phyloP scores from a whole-genome alignment of 1,140 invertebrate genomes.

The Batillaria attramentaria region DNA sequence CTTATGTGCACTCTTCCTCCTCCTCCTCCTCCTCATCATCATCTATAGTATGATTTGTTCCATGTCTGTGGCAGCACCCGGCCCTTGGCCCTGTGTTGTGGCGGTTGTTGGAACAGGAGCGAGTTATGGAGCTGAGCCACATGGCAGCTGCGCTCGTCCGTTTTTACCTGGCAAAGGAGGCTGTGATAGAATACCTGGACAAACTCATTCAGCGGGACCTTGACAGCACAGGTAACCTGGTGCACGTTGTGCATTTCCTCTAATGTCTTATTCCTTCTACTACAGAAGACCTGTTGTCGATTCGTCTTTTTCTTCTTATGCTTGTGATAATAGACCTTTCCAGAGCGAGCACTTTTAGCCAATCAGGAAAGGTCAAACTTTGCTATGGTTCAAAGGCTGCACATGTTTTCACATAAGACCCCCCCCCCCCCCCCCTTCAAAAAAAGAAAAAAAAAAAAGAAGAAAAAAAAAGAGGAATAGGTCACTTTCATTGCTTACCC shows the following conservation, averaged over 20 bases:
- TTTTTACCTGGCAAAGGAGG: constrained; percentile 52
- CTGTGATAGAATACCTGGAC: constrained; percentile 46
- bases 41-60: too few relatives aligned
- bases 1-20: too few relatives aligned
- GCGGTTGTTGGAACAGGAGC: constrained; percentile 47
- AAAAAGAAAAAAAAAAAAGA: too few relatives aligned
- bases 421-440: too few relatives aligned
- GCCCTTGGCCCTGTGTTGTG: constrained; percentile 36
- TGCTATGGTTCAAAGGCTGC: too few relatives aligned
- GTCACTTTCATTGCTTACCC: too few relatives aligned
- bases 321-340: too few relatives aligned
- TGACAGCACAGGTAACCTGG: constrained; percentile 44
- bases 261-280: neutral
- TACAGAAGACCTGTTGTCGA: neutral
- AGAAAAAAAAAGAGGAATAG: too few relatives aligned
- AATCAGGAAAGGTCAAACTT: too few relatives aligned
- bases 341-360: too few relatives aligned
- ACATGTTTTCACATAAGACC: too few relatives aligned
- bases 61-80: constrained; percentile 18
- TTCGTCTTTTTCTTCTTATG: neutral
- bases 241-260: neutral
- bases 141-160: constrained; percentile 46
- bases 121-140: constrained; percentile 49
- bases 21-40: neutral
- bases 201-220: constrained; percentile 45